Percentiles rank a stretch among this genome's conserved stretches.
Evolutionary conservation across 2,888 invertebrate species (phyloP).

Genomic region (Mythimna pallens): DNA sequence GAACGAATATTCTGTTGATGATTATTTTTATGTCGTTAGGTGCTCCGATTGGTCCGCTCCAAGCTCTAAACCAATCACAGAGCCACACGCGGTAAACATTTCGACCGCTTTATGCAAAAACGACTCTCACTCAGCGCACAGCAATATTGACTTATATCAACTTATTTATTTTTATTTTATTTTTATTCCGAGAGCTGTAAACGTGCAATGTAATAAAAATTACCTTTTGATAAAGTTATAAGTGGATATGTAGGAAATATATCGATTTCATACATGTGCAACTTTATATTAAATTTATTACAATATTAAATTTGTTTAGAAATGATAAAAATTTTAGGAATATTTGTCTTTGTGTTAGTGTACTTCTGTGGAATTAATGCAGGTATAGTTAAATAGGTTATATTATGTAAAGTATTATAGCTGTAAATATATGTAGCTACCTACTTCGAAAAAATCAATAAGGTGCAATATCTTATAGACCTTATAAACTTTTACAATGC

Average conservation of each 20-base stretch:
- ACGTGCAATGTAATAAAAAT: constrained; percentile 34
- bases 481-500: no score
- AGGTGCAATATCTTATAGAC: no score
- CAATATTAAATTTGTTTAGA: constrained; percentile 14
- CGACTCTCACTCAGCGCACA: neutral
- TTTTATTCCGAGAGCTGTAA: constrained; percentile 40
- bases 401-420: neutral
- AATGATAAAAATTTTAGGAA: constrained; percentile 43
- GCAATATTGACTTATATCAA: neutral
- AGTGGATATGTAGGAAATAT: constrained; percentile 18
- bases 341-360: constrained; percentile 43
- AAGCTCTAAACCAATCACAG: no score
- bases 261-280: constrained; percentile 30
- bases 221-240: constrained; percentile 19
- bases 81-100: no score
- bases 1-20: neutral
- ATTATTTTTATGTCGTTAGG: no score
- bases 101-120: no score
- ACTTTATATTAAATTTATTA: constrained; percentile 11
- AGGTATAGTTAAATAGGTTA: constrained; percentile 32
- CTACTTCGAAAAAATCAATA: no score
- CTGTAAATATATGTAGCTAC: neutral
- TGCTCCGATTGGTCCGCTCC: no score
- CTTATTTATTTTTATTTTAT: constrained; percentile 6
- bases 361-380: constrained; percentile 49